phyloP scores from a whole-genome alignment of 2,113 vertebrate species.

The Poeciliopsis retropinna region DNA sequence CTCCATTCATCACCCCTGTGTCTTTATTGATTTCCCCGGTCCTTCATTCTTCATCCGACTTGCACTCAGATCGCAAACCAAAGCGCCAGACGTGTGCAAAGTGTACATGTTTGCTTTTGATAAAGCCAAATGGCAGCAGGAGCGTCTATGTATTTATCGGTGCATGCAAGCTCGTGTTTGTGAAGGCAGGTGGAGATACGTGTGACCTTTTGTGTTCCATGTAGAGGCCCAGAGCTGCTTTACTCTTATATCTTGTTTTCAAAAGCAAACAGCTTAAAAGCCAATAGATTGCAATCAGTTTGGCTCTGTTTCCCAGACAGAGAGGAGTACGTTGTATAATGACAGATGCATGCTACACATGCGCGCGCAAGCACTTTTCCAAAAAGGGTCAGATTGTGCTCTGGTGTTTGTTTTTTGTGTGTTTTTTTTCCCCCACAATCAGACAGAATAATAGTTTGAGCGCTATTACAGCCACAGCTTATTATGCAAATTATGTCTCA shows the following conservation, averaged over 20 bases:
- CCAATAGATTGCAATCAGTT: slow-evolving; percentile 22
- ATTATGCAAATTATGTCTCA: slow-evolving; percentile 59
- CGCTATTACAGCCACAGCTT: slow-evolving; percentile 26
- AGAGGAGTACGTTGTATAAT: slow-evolving; percentile 18
- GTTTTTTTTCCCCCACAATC: slow-evolving; percentile 18
- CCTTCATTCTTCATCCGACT: slow-evolving; percentile 37
- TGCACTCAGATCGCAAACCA: slow-evolving; percentile 11
- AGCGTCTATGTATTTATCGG: slow-evolving; percentile 11
- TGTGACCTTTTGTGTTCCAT: slow-evolving; percentile 54
- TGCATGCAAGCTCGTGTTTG: slow-evolving; percentile 12
- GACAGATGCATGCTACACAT: neutral
- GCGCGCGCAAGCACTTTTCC: neutral
- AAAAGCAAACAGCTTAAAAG: slow-evolving; percentile 14
- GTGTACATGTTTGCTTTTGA: slow-evolving; percentile 41
- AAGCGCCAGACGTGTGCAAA: slow-evolving; percentile 14
- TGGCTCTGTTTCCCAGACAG: slow-evolving; percentile 1
- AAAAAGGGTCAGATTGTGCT: slow-evolving; percentile 17
- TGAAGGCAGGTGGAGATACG: slow-evolving; percentile 30
- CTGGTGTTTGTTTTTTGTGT: neutral
- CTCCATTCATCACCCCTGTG: slow-evolving; percentile 39
- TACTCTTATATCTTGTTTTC: slow-evolving; percentile 44
- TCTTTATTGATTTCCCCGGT: slow-evolving; percentile 40
- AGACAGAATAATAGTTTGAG: slow-evolving; percentile 37
- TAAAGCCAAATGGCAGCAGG: slow-evolving; percentile 19
- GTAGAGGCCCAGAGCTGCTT: slow-evolving; percentile 57